Evolutionary conservation across 2,888 invertebrate genomes (phyloP).

Genomic region (Sialis fuliginosa): DNA sequence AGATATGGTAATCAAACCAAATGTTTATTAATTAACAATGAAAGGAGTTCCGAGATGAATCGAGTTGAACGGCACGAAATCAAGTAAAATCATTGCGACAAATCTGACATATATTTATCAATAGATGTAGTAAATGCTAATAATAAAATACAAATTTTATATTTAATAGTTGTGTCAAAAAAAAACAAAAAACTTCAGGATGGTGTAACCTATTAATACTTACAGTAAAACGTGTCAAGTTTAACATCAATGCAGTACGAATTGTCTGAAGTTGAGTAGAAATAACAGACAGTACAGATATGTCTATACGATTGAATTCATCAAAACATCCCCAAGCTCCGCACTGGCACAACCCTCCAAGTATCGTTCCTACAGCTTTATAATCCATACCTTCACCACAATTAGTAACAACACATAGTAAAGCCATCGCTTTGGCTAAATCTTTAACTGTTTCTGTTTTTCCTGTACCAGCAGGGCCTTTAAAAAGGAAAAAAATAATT

Average conservation of each 20-base stretch:
- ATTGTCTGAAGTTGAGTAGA: constrained; percentile 85
- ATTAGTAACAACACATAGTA: constrained; percentile 72
- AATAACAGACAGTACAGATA: constrained; percentile 83
- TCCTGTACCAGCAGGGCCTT: constrained; percentile 63
- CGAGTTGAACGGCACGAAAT: too few relatives aligned
- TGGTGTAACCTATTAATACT: too few relatives aligned
- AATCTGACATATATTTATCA: too few relatives aligned
- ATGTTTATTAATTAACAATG: too few relatives aligned
- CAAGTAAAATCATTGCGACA: too few relatives aligned
- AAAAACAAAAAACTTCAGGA: too few relatives aligned
- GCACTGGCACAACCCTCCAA: constrained; percentile 64
- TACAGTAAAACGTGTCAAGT: constrained; percentile 57
- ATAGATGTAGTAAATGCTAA: too few relatives aligned
- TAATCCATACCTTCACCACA: constrained; percentile 92
- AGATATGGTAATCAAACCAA: too few relatives aligned
- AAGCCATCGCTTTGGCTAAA: constrained; percentile 73
- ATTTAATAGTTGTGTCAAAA: too few relatives aligned
- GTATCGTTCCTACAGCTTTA: constrained; percentile 58
- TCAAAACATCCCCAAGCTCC: constrained; percentile 96
- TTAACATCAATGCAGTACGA: constrained; percentile 61
- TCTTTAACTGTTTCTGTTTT: constrained; percentile 90
- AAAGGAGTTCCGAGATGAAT: too few relatives aligned
- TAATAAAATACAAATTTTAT: too few relatives aligned
- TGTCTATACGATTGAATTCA: constrained; percentile 85
- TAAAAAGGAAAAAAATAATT: background rate